A percentile compares a stretch with the other conserved stretches of the same genome.
Evolutionary conservation across 2,797 vertebrate genomes (phyloP).

Genomic region (Tangara arthus): DNA sequence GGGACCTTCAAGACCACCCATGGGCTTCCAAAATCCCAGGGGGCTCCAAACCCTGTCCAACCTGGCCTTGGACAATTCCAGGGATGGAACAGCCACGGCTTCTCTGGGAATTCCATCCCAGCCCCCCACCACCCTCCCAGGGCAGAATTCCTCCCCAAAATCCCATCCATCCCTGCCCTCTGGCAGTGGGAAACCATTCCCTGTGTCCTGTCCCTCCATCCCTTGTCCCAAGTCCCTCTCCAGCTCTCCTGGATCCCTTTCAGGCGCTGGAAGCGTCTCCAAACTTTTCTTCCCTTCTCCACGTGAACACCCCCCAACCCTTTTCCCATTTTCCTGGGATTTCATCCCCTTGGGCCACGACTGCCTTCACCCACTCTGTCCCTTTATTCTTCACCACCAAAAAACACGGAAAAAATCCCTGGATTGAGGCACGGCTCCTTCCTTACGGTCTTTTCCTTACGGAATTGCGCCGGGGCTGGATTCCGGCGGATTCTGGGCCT

Average conservation of each 20-base stretch:
- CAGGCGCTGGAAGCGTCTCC: fast-evolving
- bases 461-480: neutral
- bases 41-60: fast-evolving
- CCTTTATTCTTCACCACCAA: neutral
- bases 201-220: neutral
- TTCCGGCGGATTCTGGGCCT: fast-evolving
- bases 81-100: fast-evolving
- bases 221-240: fast-evolving
- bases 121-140: fast-evolving
- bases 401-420: fast-evolving
- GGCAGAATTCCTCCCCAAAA: fast-evolving
- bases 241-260: neutral
- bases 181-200: neutral
- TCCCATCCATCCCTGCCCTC: neutral
- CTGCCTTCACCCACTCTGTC: neutral
- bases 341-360: fast-evolving
- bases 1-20: neutral
- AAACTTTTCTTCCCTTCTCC: neutral
- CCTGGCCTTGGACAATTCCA: neutral
- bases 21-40: neutral
- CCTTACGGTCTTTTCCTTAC: fast-evolving
- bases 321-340: neutral
- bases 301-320: neutral
- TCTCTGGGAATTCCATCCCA: neutral
- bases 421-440: neutral